These are phyloP conservation scores for Okamejei kenojei DNA, from an alignment of 2,797 vertebrate species.

Conservation along the genomic window DNA sequence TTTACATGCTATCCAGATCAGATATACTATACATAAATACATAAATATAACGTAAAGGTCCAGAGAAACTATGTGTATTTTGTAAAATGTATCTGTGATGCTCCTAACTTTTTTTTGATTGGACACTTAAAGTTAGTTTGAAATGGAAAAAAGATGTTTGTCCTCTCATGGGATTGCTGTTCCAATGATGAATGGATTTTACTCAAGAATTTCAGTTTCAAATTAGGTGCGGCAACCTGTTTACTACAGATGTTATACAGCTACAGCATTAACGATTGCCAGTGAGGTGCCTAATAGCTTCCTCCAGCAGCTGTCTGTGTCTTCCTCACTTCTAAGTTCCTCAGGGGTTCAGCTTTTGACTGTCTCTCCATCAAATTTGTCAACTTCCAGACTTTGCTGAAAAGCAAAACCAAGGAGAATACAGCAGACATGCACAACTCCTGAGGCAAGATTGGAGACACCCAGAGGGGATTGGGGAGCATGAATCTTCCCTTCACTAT, in stretches of 20 bases:
- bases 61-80: background rate
- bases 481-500: background rate
- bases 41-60: background rate
- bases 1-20: too few species aligned
- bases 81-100: background rate
- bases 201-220: background rate
- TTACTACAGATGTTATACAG: slow-evolving; percentile 11
- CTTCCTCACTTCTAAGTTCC: background rate
- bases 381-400: background rate
- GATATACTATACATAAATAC: too few species aligned
- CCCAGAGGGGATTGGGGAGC: background rate
- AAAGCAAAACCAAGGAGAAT: background rate
- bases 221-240: background rate
- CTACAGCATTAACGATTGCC: background rate
- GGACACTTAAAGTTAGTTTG: background rate
- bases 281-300: background rate
- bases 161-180: background rate
- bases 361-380: background rate
- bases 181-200: slow-evolving; percentile 2
- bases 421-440: too few species aligned
- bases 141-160: slow-evolving; percentile 20
- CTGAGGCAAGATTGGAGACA: background rate
- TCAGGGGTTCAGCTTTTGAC: slow-evolving; percentile 1
- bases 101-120: background rate
- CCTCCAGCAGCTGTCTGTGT: slow-evolving; percentile 23